Evolutionary conservation across 2,888 invertebrate genomes (phyloP).

Genomic region (Ectemnius cavifrons): DNA sequence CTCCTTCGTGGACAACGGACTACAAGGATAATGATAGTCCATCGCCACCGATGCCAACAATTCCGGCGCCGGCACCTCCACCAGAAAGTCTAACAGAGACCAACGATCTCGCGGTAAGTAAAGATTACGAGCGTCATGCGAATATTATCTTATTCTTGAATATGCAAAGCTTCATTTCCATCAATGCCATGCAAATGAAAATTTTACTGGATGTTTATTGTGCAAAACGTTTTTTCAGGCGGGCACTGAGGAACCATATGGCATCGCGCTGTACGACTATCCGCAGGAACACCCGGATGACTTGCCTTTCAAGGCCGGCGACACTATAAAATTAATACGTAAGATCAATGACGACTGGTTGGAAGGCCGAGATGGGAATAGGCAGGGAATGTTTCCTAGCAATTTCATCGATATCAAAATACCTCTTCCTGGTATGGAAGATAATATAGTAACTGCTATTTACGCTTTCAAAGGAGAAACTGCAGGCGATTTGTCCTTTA

Average conservation of each 20-base stretch:
- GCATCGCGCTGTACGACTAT: conserved; percentile 89
- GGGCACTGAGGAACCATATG: conserved; percentile 81
- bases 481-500: conserved; percentile 80
- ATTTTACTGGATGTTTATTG: too few relatives aligned
- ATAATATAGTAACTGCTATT: conserved; percentile 82
- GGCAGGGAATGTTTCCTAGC: conserved; percentile 89
- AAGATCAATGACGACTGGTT: conserved; percentile 90
- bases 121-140: not conserved
- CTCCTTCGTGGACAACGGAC: conserved; percentile 53
- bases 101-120: conserved; percentile 60
- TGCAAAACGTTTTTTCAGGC: conserved; percentile 49
- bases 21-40: conserved; percentile 71
- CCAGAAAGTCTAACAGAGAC: conserved; percentile 72
- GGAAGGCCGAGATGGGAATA: conserved; percentile 84
- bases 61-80: conserved; percentile 89
- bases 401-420: conserved; percentile 89
- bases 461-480: conserved; percentile 85
- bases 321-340: conserved; percentile 85
- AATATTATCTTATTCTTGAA: not conserved
- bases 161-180: too few relatives aligned
- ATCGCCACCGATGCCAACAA: conserved; percentile 89
- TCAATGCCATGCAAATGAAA: too few relatives aligned
- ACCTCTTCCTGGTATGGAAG: conserved; percentile 80
- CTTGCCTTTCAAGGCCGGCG: conserved; percentile 87
- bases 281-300: conserved; percentile 87